These are phyloP conservation scores for Colletes collaris DNA, from an alignment of 2,888 invertebrate species.

Conservation along the genomic window DNA sequence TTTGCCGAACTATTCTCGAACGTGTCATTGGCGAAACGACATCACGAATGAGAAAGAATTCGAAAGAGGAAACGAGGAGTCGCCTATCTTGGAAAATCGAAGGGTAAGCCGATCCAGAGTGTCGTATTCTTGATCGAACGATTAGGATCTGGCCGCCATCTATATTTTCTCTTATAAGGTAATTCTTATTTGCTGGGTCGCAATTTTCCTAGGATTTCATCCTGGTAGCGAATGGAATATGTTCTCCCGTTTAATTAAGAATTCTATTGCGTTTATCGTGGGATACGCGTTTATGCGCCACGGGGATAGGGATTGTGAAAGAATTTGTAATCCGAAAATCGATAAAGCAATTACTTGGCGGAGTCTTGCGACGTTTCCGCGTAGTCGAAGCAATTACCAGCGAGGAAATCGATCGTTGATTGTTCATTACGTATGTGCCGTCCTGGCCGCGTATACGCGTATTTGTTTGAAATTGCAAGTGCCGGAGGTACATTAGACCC, in stretches of 20 bases:
- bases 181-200: no score
- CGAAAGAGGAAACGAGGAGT: background rate
- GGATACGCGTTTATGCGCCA: no score
- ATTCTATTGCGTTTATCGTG: no score
- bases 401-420: slow-evolving; percentile 63
- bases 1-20: slow-evolving; percentile 9
- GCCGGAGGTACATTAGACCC: slow-evolving; percentile 40
- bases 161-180: no score
- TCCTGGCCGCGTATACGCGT: slow-evolving; percentile 40
- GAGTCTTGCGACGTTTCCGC: slow-evolving; percentile 43
- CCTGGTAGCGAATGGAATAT: no score
- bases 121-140: no score
- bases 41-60: background rate
- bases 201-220: no score
- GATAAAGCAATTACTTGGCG: slow-evolving; percentile 21
- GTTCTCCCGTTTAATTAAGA: no score
- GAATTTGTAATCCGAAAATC: slow-evolving; percentile 21
- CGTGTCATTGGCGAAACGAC: slow-evolving; percentile 4
- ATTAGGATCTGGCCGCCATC: no score
- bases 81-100: background rate
- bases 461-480: slow-evolving; percentile 48
- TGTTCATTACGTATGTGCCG: slow-evolving; percentile 60
- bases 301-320: background rate
- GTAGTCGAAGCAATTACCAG: slow-evolving; percentile 57
- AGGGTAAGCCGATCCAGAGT: background rate